These are phyloP conservation scores for Micromussa lordhowensis DNA, from an alignment of 92 coral and sea anemone species.

Conservation along the genomic window DNA sequence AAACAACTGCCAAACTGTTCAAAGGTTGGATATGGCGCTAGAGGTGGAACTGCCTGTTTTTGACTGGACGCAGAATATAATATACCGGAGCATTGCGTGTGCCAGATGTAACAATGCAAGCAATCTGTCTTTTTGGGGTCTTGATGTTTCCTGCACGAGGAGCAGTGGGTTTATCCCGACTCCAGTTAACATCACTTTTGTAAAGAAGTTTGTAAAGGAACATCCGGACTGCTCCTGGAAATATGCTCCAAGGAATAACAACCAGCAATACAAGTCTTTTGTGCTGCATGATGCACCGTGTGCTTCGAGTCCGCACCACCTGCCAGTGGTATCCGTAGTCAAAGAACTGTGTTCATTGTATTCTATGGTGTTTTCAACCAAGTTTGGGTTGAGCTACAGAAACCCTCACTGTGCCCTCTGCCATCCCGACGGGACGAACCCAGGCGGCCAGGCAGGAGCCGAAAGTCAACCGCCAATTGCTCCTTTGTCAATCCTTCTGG, in stretches of 20 bases:
- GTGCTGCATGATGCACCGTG: conserved; percentile 17
- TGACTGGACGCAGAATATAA: not conserved
- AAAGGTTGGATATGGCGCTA: conserved; percentile 3
- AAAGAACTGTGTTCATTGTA: conserved; percentile 27
- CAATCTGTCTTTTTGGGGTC: not conserved
- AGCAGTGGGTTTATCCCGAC: not conserved
- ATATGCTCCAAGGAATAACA: not conserved
- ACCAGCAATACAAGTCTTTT: not conserved
- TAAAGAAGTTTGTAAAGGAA: not conserved
- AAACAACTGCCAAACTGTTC: conserved; percentile 10
- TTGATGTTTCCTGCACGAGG: not conserved
- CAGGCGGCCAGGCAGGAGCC: too few relatives aligned
- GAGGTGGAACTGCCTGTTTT: conserved; percentile 15
- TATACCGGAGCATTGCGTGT: conserved; percentile 26
- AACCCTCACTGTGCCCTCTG: conserved; percentile 48
- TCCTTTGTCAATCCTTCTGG: conserved; percentile 10
- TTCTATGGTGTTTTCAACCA: conserved; percentile 3
- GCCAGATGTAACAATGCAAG: conserved; percentile 9
- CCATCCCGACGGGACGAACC: not conserved
- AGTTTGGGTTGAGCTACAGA: not conserved
- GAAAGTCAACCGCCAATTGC: not conserved
- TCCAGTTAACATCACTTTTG: not conserved
- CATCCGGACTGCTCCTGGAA: conserved; percentile 6
- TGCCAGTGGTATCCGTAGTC: not conserved
- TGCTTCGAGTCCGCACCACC: not conserved